phyloP scores from a whole-genome alignment of 1,140 invertebrate genomes.

The Pantala flavescens region DNA sequence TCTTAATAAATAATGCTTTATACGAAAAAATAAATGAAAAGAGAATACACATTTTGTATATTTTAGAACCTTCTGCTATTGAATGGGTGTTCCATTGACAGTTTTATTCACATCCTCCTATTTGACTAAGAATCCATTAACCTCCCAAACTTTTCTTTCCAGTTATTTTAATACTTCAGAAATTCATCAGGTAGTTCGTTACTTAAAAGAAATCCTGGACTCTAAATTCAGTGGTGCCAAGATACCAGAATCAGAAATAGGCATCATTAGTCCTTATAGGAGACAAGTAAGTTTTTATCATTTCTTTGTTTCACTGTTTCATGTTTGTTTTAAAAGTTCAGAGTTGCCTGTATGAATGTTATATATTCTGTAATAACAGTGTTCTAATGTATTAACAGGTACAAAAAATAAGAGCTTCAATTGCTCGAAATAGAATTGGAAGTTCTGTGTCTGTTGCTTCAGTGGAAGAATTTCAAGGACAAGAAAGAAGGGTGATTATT shows the following conservation, averaged over 20 bases:
- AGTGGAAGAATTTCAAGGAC: conserved; percentile 94
- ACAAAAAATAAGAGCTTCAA: background rate
- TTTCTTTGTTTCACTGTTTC: background rate
- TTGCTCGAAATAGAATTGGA: background rate
- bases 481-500: conserved; percentile 77
- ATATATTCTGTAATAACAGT: background rate
- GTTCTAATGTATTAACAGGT: background rate
- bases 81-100: too few species aligned
- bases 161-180: conserved; percentile 68
- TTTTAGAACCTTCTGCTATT: too few species aligned
- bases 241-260: conserved; percentile 54
- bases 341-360: too few species aligned
- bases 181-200: conserved; percentile 36
- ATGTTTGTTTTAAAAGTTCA: too few species aligned
- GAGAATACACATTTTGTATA: too few species aligned
- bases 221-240: conserved; percentile 30
- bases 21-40: too few species aligned
- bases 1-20: too few species aligned
- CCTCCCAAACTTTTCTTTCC: conserved; percentile 17
- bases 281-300: conserved; percentile 45
- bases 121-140: too few species aligned
- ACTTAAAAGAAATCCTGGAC: conserved; percentile 40
- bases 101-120: too few species aligned
- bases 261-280: conserved; percentile 74
- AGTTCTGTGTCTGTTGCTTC: conserved; percentile 61